Base-by-base conservation (phyloP, 2,797 vertebrate species). In the Zenarchopterus dispar region DNA sequence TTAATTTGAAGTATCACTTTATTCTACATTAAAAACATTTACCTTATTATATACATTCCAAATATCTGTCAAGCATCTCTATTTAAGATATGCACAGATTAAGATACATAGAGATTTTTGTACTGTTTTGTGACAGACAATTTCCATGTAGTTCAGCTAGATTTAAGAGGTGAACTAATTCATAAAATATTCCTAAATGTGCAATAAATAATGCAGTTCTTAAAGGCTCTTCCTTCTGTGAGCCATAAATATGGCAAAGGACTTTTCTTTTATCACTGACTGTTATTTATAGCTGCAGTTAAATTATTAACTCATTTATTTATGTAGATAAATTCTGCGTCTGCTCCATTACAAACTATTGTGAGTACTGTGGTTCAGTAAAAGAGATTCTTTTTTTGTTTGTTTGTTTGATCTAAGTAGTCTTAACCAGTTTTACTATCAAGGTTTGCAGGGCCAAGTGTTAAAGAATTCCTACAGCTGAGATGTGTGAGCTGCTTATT, bases 161-260 rank as follows among this genome's bases (percentile, higher is more conserved):
- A 65, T 71, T 78, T 56, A 67, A 78, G 46, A 89, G 60, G 57
- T 22, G 21, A 77, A 77, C 84, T 67, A 61, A 49, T 62, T 76
- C n/a, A 28, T 81, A 67, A 81, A 77, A 41, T 72, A 51, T 62
- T 69, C 21, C 49, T 74, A 77, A 62, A 64, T 61, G 56, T 81
- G 69, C 51, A 70, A 81, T 85, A 74, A 75, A 74, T 84, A 82
- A 62, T 56, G 24, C 18, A 74, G 63, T 62, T 68, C 62, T 60
- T 74, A 44, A 67, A 71, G 64, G 67, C 52, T 51, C 17, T 49
- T 26, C 41, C 43, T 74, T 69, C 28, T 52, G 17, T 48, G 59
- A 78, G 70, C 36, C 58, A 62, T 56, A 74, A 74, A 81, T 71
- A 71, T 67, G 82, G 58, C 57, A 67, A 59, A 73, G 28, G 59